These are phyloP conservation scores for Pandion haliaetus DNA, from an alignment of 2,113 vertebrate genomes.

Conservation along the genomic window DNA sequence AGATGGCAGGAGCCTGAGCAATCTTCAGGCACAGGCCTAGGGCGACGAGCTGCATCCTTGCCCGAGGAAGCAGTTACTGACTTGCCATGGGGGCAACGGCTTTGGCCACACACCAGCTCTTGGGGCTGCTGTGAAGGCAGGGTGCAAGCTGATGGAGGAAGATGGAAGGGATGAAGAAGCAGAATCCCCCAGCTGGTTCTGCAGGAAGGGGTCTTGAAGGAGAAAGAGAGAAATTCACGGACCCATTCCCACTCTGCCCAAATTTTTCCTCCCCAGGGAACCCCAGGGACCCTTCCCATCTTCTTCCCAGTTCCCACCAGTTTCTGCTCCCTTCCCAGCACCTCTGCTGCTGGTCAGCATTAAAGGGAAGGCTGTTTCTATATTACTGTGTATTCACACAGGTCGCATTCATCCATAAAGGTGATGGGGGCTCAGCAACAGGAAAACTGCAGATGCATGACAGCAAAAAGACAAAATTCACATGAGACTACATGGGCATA, in stretches of 20 bases:
- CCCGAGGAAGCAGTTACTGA: not conserved
- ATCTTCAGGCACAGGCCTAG: not conserved
- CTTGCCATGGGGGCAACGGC: not conserved
- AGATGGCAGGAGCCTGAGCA: slow-evolving; percentile 10
- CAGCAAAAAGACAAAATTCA: not conserved
- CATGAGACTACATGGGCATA: not conserved
- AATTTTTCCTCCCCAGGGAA: not conserved
- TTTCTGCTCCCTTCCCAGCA: not conserved
- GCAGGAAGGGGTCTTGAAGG: not conserved
- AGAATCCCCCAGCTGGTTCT: not conserved
- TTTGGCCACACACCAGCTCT: fast-evolving
- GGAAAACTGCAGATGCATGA: not conserved
- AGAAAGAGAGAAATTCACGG: not conserved
- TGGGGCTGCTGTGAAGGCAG: not conserved
- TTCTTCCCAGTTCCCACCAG: not conserved
- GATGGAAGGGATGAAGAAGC: not conserved
- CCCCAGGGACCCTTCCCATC: not conserved
- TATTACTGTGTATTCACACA: not conserved
- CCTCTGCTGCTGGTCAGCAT: not conserved
- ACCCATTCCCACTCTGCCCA: not conserved
- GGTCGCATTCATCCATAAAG: not conserved
- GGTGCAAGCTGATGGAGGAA: not conserved
- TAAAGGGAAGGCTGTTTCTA: not conserved
- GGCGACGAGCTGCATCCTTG: not conserved
- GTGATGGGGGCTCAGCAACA: not conserved